A percentile compares a stretch with the other conserved stretches of the same genome.
Conservation (phyloP, 2,888 invertebrate genomes). For the Spisula solida region DNA sequence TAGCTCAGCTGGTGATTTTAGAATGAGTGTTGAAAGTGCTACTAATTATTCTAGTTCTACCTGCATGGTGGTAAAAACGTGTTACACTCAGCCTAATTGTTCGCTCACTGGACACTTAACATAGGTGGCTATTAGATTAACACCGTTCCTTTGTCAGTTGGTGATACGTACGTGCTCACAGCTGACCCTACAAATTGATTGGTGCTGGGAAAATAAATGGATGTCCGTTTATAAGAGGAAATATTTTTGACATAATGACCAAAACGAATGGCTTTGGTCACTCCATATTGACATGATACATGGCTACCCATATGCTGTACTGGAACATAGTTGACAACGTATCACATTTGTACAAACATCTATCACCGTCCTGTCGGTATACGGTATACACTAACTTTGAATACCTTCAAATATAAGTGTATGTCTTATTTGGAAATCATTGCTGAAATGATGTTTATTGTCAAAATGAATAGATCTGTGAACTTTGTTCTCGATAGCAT, state of each 20-base stretch:
- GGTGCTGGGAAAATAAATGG: neutral
- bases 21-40: neutral
- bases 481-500: too few species aligned
- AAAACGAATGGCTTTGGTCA: conserved; percentile 6
- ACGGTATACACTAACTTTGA: too few species aligned
- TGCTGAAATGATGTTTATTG: too few species aligned
- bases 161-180: neutral
- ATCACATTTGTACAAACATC: too few species aligned
- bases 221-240: neutral
- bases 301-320: neutral
- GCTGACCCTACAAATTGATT: conserved; percentile 10
- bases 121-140: neutral
- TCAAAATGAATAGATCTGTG: too few species aligned
- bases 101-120: neutral
- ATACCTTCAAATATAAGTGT: too few species aligned
- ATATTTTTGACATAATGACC: neutral
- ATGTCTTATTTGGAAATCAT: too few species aligned
- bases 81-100: neutral
- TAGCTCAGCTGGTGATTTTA: neutral
- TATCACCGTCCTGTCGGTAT: too few species aligned
- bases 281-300: neutral
- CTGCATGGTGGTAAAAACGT: neutral
- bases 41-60: neutral
- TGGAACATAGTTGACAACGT: neutral
- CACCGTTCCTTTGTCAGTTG: neutral